A percentile compares a stretch with the other conserved stretches of the same genome.
Evolutionary conservation across 2,113 vertebrate species (phyloP).

Genomic region (Pituophis catenifer): DNA sequence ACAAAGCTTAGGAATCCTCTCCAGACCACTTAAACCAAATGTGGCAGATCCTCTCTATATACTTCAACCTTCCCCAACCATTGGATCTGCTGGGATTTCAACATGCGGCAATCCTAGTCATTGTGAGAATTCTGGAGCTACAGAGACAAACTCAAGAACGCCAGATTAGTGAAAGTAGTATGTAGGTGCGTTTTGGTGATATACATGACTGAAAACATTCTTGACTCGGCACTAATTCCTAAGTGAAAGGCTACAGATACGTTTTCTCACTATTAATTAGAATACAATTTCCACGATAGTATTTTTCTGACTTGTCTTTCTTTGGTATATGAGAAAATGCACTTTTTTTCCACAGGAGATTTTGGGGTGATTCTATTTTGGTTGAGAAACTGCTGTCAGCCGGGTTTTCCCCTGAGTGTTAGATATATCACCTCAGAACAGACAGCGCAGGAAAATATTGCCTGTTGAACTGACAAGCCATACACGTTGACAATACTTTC

Average conservation of each 20-base stretch:
- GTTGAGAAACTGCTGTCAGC: background rate
- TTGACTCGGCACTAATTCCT: background rate
- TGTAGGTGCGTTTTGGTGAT: background rate
- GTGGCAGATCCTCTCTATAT: background rate
- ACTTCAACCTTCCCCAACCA: background rate
- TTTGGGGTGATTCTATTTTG: background rate
- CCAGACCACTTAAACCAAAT: background rate
- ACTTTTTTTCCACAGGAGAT: background rate
- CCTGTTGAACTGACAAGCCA: background rate
- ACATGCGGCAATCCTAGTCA: background rate
- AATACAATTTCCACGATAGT: background rate
- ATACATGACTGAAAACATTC: background rate
- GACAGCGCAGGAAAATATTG: background rate
- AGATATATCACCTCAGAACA: background rate
- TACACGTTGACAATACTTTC: background rate
- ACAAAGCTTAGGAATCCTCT: background rate
- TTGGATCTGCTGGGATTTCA: background rate
- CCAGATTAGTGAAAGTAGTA: background rate
- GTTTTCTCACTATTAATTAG: background rate
- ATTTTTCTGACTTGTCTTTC: background rate
- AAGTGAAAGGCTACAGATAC: background rate
- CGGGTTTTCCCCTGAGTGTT: background rate
- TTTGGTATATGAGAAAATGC: background rate
- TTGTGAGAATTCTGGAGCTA: background rate
- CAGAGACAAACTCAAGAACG: background rate